These are phyloP conservation scores for Hemibagrus wyckioides DNA, from an alignment of 2,113 vertebrate genomes.

Conservation along the genomic window DNA sequence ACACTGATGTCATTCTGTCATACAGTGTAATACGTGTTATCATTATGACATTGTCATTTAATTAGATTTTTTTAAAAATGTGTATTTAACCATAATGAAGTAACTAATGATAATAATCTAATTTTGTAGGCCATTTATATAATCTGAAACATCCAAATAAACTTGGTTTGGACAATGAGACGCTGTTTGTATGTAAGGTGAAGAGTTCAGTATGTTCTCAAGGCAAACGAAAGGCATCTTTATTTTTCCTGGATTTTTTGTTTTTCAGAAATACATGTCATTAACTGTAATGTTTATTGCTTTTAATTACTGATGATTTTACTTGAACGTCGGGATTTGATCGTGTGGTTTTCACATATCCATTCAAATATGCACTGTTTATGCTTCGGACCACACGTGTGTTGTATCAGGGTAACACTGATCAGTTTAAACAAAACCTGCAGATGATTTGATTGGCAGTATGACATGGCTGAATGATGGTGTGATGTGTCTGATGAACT, in stretches of 20 bases:
- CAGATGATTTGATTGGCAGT: neutral
- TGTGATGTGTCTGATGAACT: neutral
- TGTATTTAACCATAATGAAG: neutral
- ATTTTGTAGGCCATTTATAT: neutral
- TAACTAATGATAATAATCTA: neutral
- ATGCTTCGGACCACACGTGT: neutral
- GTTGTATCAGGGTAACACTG: neutral
- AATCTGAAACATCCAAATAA: neutral
- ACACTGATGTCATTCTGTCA: neutral
- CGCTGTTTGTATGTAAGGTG: neutral
- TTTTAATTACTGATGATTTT: neutral
- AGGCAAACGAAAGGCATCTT: neutral
- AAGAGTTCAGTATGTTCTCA: neutral
- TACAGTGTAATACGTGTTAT: neutral
- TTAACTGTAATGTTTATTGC: neutral
- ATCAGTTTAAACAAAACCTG: neutral
- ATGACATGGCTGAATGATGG: neutral
- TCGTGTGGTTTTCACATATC: neutral
- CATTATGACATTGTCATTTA: neutral
- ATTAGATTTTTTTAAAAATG: neutral
- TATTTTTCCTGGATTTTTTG: neutral
- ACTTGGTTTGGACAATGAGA: constrained; percentile 1
- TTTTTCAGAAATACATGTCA: neutral
- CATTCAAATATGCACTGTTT: neutral
- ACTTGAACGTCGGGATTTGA: neutral